Percentiles rank a stretch among this genome's conserved stretches.
phyloP scores from a whole-genome alignment of 2,888 invertebrate species.

The Ornithoptera alexandrae region DNA sequence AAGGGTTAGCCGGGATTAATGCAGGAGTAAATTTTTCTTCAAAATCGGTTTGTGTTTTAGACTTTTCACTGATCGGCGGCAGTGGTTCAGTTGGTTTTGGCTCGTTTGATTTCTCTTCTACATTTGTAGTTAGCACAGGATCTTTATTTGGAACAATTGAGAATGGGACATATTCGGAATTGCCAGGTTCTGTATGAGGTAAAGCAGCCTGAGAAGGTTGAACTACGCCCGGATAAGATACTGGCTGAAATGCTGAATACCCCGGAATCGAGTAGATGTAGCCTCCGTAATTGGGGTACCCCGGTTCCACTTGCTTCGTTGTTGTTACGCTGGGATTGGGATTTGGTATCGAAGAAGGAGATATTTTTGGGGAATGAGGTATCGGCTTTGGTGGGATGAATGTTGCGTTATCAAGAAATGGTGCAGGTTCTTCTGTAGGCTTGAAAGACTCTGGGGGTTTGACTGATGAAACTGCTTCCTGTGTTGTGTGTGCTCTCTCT shows the following conservation, averaged over 20 bases:
- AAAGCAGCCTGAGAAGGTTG: slow-evolving; percentile 46
- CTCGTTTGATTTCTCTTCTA: slow-evolving; percentile 38
- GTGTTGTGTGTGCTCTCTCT: slow-evolving; percentile 37
- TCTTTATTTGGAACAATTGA: slow-evolving; percentile 41
- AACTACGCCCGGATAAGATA: slow-evolving; percentile 52
- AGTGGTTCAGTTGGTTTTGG: slow-evolving; percentile 35
- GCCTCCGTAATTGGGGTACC: slow-evolving; percentile 62
- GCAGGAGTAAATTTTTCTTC: slow-evolving; percentile 67
- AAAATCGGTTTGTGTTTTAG: slow-evolving; percentile 55
- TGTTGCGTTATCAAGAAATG: slow-evolving; percentile 54
- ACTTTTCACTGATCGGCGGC: slow-evolving; percentile 33
- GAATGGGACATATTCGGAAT: slow-evolving; percentile 46
- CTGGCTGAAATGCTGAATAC: slow-evolving; percentile 72
- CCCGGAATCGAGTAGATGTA: slow-evolving; percentile 71
- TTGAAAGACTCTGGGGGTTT: slow-evolving; percentile 54
- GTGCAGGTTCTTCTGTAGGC: slow-evolving; percentile 46
- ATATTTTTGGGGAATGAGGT: slow-evolving; percentile 67
- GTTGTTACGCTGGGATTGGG: slow-evolving; percentile 69
- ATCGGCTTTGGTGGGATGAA: slow-evolving; percentile 58
- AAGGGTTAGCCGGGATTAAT: slow-evolving; percentile 50
- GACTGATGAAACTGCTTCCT: slow-evolving; percentile 41
- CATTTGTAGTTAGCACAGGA: slow-evolving; percentile 27
- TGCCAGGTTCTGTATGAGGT: slow-evolving; percentile 40
- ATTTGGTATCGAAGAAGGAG: slow-evolving; percentile 74
- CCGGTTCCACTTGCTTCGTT: slow-evolving; percentile 57